These are phyloP conservation scores for Squalus acanthias DNA, from an alignment of 2,797 vertebrate genomes.

Conservation along the genomic window DNA sequence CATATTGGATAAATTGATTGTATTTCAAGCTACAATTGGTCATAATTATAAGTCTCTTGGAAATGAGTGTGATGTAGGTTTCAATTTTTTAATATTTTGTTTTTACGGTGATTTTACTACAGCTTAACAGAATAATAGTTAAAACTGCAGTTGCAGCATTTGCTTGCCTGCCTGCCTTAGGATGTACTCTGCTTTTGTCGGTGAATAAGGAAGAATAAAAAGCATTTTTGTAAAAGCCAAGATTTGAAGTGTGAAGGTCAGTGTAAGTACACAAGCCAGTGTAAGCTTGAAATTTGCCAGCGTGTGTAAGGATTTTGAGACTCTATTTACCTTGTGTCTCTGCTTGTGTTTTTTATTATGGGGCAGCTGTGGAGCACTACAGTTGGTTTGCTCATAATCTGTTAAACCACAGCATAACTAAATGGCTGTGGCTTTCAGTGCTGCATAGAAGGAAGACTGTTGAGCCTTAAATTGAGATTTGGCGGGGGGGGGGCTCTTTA, in stretches of 20 bases:
- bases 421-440: background rate
- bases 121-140: background rate
- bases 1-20: background rate
- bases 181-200: too few relatives aligned
- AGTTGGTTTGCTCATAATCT: background rate
- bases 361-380: background rate
- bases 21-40: background rate
- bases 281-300: background rate
- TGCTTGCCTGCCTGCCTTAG: background rate
- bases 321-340: background rate
- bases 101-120: background rate
- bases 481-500: too few relatives aligned
- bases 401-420: background rate
- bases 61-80: background rate
- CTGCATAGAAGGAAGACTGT: background rate
- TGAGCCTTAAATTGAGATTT: background rate
- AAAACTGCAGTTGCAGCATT: background rate
- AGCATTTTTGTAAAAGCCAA: background rate
- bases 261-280: background rate
- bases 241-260: background rate
- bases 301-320: background rate
- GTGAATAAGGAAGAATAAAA: background rate
- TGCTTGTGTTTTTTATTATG: background rate
- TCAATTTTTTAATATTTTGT: background rate
- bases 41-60: background rate